A percentile compares a stretch with the other conserved stretches of the same genome.
Evolutionary conservation across 64 coral and sea anemone species (phyloP).

Genomic region (Platygyra sinensis): DNA sequence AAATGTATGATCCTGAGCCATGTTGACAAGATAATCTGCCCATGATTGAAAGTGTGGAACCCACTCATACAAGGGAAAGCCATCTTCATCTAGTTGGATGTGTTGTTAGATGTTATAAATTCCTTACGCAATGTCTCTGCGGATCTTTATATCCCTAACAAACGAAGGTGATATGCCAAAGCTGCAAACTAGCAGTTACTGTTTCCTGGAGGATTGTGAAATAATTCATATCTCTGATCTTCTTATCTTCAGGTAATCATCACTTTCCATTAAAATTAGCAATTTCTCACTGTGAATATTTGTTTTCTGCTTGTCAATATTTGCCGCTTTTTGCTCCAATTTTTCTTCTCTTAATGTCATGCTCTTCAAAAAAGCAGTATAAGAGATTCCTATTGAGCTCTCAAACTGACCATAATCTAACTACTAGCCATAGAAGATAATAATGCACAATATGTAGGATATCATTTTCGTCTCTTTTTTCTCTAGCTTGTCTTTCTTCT

Average conservation of each 20-base stretch:
- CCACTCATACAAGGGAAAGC: background rate
- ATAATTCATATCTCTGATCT: conserved; percentile 11
- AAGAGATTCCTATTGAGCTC: too few relatives aligned
- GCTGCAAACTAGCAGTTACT: conserved; percentile 19
- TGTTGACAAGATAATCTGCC: background rate
- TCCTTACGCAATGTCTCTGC: background rate
- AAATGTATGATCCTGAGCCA: background rate
- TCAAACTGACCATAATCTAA: too few relatives aligned
- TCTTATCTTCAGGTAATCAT: conserved; percentile 13
- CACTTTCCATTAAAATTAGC: background rate
- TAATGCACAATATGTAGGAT: too few relatives aligned
- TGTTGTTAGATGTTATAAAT: background rate
- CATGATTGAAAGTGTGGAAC: background rate
- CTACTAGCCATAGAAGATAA: too few relatives aligned
- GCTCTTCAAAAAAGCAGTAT: too few relatives aligned
- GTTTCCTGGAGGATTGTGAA: conserved; percentile 2
- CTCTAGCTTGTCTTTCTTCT: too few relatives aligned
- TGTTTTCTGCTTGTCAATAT: background rate
- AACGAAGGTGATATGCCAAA: background rate
- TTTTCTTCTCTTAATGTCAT: too few relatives aligned
- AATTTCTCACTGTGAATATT: background rate
- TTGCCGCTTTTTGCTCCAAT: too few relatives aligned
- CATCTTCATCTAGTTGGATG: conserved; percentile 9
- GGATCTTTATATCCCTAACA: background rate
- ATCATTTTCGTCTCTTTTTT: too few relatives aligned